Evolutionary conservation across 2,113 vertebrate species (phyloP).

Genomic region (Erinaceus europaeus): DNA sequence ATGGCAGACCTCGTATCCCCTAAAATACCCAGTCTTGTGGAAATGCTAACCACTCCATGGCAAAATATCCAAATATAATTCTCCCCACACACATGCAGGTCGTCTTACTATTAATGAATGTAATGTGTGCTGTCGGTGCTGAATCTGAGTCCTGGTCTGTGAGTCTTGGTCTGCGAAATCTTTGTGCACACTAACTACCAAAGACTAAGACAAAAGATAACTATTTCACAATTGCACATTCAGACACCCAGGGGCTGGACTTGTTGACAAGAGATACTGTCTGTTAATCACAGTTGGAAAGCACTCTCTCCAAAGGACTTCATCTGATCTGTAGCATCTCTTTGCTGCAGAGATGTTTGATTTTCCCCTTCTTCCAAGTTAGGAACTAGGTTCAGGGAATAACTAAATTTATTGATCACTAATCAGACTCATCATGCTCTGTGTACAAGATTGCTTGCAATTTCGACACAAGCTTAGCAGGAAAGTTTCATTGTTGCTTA

Average conservation of each 20-base stretch:
- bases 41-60: background rate
- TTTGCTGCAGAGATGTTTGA: background rate
- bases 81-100: background rate
- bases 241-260: background rate
- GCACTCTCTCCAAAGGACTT: background rate
- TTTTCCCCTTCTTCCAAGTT: background rate
- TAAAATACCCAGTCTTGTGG: background rate
- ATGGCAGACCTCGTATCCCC: background rate
- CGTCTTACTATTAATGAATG: background rate
- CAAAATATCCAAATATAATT: background rate
- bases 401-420: background rate
- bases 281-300: background rate
- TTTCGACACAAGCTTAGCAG: background rate
- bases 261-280: background rate
- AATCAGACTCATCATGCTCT: background rate
- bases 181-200: background rate
- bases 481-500: background rate
- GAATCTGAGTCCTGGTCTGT: background rate
- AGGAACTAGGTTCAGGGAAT: background rate
- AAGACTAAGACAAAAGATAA: background rate
- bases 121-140: background rate
- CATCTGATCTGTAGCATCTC: background rate
- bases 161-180: background rate
- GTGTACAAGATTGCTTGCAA: background rate
- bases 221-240: background rate